Evolutionary conservation across 64 coral and sea anemone species (phyloP).

Genomic region (Montipora cactus): DNA sequence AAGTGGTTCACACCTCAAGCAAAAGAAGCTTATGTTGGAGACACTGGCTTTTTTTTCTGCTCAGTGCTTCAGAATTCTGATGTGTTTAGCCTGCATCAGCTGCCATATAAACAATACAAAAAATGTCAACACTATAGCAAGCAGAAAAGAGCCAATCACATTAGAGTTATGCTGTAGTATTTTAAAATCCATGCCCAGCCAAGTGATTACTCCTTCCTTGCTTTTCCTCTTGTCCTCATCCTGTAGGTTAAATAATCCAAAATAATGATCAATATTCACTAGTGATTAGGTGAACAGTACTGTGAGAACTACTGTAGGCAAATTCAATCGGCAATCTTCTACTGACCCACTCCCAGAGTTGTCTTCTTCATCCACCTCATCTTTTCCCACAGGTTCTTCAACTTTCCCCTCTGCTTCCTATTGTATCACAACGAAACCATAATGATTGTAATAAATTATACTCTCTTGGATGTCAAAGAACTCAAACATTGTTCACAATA

Average conservation of each 20-base stretch:
- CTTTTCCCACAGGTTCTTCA: constrained; percentile 24
- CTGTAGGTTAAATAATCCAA: background rate
- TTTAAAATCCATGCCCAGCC: background rate
- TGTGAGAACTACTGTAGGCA: too few species aligned
- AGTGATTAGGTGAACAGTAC: background rate
- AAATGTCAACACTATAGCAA: background rate
- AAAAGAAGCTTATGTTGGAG: too few species aligned
- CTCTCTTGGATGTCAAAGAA: too few species aligned
- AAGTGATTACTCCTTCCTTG: constrained; percentile 42
- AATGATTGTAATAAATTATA: background rate
- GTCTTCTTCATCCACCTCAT: constrained; percentile 48
- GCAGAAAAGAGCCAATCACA: background rate
- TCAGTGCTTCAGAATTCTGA: too few species aligned
- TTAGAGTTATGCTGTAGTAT: background rate
- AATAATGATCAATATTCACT: background rate
- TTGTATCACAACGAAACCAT: background rate
- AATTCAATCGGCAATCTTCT: background rate
- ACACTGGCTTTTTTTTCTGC: too few species aligned
- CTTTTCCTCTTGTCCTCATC: constrained; percentile 38
- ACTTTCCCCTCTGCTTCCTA: constrained; percentile 42
- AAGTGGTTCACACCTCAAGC: too few species aligned
- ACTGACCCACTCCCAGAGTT: background rate
- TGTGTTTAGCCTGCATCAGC: background rate
- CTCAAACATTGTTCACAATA: too few species aligned
- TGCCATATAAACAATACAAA: background rate